Percentiles rank a stretch among this genome's conserved stretches.
Evolutionary conservation across 1,140 invertebrate genomes (phyloP).

Genomic region (Chironomus tepperi): DNA sequence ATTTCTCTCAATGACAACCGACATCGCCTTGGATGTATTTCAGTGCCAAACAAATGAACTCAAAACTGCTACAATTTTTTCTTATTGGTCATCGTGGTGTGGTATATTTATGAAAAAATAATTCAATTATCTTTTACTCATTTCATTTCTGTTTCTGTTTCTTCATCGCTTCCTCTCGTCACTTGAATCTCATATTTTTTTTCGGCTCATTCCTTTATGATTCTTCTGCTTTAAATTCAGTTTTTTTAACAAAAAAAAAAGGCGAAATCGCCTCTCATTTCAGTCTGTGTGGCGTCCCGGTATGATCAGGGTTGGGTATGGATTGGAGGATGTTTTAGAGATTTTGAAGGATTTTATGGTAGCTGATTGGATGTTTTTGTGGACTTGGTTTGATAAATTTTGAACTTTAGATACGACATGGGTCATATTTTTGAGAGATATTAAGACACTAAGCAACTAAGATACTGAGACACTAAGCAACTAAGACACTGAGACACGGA

Average conservation of each 20-base stretch:
- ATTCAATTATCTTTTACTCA: constrained; percentile 8
- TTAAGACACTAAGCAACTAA: too few relatives aligned
- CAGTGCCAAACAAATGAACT: background rate
- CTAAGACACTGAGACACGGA: too few relatives aligned
- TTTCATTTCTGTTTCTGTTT: background rate
- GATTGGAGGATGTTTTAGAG: too few relatives aligned
- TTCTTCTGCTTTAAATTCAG: too few relatives aligned
- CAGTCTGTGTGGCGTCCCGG: constrained; percentile 3
- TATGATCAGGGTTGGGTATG: background rate
- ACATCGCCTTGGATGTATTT: background rate
- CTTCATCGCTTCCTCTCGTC: background rate
- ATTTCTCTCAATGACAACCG: background rate
- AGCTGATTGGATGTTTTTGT: too few relatives aligned
- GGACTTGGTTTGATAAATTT: too few relatives aligned
- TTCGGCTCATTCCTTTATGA: background rate
- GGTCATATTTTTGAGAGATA: too few relatives aligned
- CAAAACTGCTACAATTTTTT: background rate
- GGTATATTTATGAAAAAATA: constrained; percentile 10
- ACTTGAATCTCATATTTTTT: background rate
- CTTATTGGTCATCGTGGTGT: background rate
- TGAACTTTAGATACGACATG: too few relatives aligned
- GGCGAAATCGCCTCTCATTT: background rate
- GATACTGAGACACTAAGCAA: too few relatives aligned
- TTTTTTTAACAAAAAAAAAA: background rate
- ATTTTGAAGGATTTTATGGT: too few relatives aligned